Conservation (phyloP, 2,888 invertebrate genomes). For the Leucozona laternaria region DNA sequence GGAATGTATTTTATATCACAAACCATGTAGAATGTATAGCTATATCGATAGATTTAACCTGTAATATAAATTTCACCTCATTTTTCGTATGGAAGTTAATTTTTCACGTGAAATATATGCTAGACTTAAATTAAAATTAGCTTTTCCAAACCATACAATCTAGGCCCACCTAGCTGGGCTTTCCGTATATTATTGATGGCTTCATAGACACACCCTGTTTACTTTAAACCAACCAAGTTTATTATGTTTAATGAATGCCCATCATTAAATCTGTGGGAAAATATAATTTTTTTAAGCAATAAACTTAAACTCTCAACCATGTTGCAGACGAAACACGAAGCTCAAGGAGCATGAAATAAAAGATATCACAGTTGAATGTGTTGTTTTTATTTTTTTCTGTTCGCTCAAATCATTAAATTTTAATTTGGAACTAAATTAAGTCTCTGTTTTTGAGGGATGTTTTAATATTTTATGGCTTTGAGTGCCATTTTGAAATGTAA, state of each 20-base stretch:
- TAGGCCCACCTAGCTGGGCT: too few relatives aligned
- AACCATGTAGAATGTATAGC: too few relatives aligned
- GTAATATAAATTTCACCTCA: too few relatives aligned
- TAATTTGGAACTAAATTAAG: not conserved
- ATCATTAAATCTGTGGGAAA: constrained; percentile 63
- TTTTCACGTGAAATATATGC: too few relatives aligned
- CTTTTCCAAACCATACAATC: not conserved
- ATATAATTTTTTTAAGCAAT: constrained; percentile 55
- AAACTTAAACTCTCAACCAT: constrained; percentile 50
- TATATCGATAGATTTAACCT: too few relatives aligned
- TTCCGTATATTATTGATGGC: not conserved
- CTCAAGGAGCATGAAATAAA: not conserved
- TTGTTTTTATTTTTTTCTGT: not conserved
- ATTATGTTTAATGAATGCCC: constrained; percentile 30
- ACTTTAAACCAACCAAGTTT: not conserved
- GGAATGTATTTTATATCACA: too few relatives aligned
- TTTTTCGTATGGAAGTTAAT: too few relatives aligned
- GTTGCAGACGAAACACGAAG: constrained; percentile 3
- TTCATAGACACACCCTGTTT: not conserved
- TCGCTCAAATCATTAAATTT: constrained; percentile 21
- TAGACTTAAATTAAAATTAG: too few relatives aligned
- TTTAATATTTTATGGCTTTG: not conserved
- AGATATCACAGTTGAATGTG: not conserved
- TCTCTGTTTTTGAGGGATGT: not conserved
- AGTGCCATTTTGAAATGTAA: not conserved